These are phyloP conservation scores for Cryptus viduatorius DNA, from an alignment of 2,888 invertebrate genomes.

Conservation along the genomic window DNA sequence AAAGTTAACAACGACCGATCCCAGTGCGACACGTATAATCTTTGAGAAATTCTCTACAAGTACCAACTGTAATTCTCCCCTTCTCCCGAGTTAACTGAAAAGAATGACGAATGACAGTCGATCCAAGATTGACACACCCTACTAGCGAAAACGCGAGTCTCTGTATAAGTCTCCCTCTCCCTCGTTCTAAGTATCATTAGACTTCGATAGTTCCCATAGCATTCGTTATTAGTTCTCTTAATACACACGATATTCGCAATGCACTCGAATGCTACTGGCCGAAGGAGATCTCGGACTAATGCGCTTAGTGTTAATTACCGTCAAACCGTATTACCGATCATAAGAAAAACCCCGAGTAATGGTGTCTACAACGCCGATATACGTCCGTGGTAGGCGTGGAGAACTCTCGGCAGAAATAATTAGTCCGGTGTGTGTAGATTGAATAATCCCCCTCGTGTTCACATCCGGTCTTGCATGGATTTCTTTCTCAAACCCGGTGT, in stretches of 20 bases:
- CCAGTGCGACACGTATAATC: background rate
- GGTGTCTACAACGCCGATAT: background rate
- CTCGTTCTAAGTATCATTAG: conserved; percentile 32
- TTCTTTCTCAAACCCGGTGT: conserved; percentile 48
- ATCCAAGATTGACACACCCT: conserved; percentile 54
- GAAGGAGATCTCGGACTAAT: conserved; percentile 30
- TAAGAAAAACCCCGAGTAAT: background rate
- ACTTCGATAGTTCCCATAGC: conserved; percentile 16
- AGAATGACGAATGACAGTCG: conserved; percentile 61
- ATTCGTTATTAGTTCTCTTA: conserved; percentile 51
- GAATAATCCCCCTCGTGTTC: conserved; percentile 53
- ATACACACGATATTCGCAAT: conserved; percentile 31
- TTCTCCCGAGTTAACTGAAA: conserved; percentile 14
- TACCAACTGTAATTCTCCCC: background rate
- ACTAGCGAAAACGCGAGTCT: conserved; percentile 32
- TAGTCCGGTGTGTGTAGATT: conserved; percentile 56
- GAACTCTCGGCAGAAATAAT: conserved; percentile 60
- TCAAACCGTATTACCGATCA: conserved; percentile 50
- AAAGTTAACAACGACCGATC: background rate
- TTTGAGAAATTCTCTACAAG: background rate
- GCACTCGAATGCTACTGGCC: conserved; percentile 27
- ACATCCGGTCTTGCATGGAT: conserved; percentile 55
- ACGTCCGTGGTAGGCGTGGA: conserved; percentile 47
- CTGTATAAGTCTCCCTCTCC: background rate
- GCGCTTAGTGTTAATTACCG: conserved; percentile 63